Conservation (phyloP, 1,140 invertebrate genomes). For the Scaptomyza pallida region DNA sequence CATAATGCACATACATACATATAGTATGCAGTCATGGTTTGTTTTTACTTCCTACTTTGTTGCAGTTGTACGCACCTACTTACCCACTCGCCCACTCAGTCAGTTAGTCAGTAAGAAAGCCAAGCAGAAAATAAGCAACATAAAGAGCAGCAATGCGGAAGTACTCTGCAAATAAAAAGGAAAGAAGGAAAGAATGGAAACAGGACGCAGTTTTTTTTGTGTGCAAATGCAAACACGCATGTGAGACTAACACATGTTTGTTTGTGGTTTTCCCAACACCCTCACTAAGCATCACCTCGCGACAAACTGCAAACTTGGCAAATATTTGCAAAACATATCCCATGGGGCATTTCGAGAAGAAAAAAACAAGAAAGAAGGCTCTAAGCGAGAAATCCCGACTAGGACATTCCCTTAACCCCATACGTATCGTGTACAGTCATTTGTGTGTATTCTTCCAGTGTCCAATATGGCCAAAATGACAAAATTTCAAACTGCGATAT, state of each 20-base stretch:
- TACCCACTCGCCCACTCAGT: slow-evolving; percentile 1
- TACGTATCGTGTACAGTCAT: no score
- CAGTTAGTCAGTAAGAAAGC: slow-evolving; percentile 4
- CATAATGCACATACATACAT: slow-evolving; percentile 9
- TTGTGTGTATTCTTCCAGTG: no score
- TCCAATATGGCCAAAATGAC: no score
- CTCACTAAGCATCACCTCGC: not conserved
- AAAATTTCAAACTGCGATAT: no score
- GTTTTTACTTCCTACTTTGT: not conserved
- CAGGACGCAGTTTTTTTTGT: not conserved
- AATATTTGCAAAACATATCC: slow-evolving; percentile 17
- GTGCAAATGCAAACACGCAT: slow-evolving; percentile 14
- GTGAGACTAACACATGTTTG: not conserved
- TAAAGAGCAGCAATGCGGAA: slow-evolving; percentile 58
- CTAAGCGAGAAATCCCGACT: no score
- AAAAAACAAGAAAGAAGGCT: no score
- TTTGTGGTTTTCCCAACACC: not conserved
- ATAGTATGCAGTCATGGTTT: not conserved
- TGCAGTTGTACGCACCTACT: slow-evolving; percentile 12
- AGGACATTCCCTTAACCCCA: no score
- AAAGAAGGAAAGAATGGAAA: not conserved
- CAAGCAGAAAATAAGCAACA: slow-evolving; percentile 47
- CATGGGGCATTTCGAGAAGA: not conserved
- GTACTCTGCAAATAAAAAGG: slow-evolving; percentile 57
- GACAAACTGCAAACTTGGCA: slow-evolving; percentile 17